These are phyloP conservation scores for Trichogramma dendrolimi DNA, from an alignment of 2,888 invertebrate species.

Conservation along the genomic window DNA sequence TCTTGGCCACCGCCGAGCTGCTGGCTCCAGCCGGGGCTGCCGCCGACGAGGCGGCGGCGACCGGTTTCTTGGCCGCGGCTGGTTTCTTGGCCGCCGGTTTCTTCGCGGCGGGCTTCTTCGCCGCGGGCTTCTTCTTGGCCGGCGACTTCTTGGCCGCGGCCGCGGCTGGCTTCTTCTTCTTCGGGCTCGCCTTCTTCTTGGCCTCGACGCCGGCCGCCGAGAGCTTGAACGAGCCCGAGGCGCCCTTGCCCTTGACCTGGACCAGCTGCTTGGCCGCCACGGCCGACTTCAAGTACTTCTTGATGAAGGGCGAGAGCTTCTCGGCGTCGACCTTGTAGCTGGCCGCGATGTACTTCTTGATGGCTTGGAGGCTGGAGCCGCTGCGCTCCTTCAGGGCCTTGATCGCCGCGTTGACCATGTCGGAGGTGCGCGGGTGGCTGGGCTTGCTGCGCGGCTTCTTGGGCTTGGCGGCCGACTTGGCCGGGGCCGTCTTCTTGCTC, in stretches of 20 bases:
- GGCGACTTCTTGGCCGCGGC: constrained; percentile 50
- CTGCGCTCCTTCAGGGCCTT: constrained; percentile 56
- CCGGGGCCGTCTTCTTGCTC: constrained; percentile 27
- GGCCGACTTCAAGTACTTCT: constrained; percentile 58
- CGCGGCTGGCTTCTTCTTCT: constrained; percentile 58
- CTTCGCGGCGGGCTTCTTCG: constrained; percentile 34
- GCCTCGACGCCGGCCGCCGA: constrained; percentile 36
- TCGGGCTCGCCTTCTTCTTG: constrained; percentile 34
- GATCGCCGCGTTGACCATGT: constrained; percentile 60
- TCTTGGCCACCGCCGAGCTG: constrained; percentile 34
- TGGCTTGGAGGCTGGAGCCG: constrained; percentile 59
- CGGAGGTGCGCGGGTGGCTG: constrained; percentile 54
- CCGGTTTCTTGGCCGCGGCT: constrained; percentile 27
- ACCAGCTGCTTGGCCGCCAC: constrained; percentile 51
- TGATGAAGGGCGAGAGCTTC: constrained; percentile 59
- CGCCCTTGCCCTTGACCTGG: constrained; percentile 57
- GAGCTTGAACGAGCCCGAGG: constrained; percentile 55
- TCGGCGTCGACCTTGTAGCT: constrained; percentile 60
- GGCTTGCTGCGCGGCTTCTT: constrained; percentile 49
- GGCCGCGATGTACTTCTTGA: constrained; percentile 62
- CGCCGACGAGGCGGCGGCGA: constrained; percentile 54
- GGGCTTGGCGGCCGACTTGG: constrained; percentile 37
- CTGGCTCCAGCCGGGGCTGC: constrained; percentile 39
- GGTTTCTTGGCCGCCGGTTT: constrained; percentile 34
- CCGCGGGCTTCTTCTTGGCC: constrained; percentile 53